Conservation (phyloP, 1,140 invertebrate genomes). For the Limonius californicus region DNA sequence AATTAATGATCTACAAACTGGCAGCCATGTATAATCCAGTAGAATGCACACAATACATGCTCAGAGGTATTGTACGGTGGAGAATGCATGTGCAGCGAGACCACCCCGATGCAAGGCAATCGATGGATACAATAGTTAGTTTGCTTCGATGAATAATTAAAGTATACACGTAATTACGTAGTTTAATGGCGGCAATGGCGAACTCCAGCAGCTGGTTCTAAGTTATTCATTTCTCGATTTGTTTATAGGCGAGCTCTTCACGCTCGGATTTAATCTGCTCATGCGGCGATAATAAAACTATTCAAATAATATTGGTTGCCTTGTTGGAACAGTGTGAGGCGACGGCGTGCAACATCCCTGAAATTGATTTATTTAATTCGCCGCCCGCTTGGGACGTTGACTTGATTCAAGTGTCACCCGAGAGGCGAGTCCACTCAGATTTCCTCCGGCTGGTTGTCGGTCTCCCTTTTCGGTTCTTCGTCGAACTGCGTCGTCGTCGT, state of each 20-base stretch:
- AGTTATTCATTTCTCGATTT: slow-evolving; percentile 11
- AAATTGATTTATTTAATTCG: slow-evolving; percentile 22
- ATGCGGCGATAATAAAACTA: slow-evolving; percentile 13
- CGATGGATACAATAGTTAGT: slow-evolving; percentile 35
- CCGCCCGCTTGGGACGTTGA: slow-evolving; percentile 15
- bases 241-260: slow-evolving; percentile 17
- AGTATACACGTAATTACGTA: slow-evolving; percentile 29
- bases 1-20: slow-evolving; percentile 33
- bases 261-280: slow-evolving; percentile 4
- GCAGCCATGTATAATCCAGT: slow-evolving; percentile 33
- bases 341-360: slow-evolving; percentile 17
- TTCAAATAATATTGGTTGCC: slow-evolving; percentile 1
- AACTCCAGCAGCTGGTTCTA: slow-evolving; percentile 9
- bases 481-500: background rate
- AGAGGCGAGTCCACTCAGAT: slow-evolving; percentile 13
- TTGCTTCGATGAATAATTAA: slow-evolving; percentile 35
- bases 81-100: slow-evolving; percentile 35
- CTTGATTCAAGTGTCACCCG: slow-evolving; percentile 16
- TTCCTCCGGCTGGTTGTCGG: background rate
- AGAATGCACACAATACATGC: slow-evolving; percentile 33
- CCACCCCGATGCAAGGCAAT: slow-evolving; percentile 34
- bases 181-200: slow-evolving; percentile 19
- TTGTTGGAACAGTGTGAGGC: background rate
- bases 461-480: background rate
- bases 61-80: slow-evolving; percentile 35